Percentiles rank a stretch among this genome's conserved stretches.
These are phyloP conservation scores for Sarcophaga bullata DNA, from an alignment of 1,140 invertebrate species.

Conservation along the genomic window DNA sequence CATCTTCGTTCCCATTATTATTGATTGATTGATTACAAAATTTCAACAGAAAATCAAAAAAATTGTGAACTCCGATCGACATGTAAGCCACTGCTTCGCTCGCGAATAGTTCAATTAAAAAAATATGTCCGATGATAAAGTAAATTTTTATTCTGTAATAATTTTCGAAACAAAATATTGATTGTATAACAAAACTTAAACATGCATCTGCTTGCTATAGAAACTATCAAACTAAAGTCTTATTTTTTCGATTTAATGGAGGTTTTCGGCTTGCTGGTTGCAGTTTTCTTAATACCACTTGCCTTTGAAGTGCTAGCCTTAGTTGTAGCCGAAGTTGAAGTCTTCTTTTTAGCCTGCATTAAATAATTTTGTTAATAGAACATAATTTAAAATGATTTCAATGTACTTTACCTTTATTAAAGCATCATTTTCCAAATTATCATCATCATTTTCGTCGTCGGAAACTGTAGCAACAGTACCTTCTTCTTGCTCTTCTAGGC, in stretches of 20 bases:
- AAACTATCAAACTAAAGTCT: slow-evolving; percentile 21
- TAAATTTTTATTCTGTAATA: neutral
- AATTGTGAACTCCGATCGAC: too few relatives aligned
- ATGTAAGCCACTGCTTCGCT: too few relatives aligned
- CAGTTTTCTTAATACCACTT: slow-evolving; percentile 41
- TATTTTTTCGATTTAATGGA: slow-evolving; percentile 49
- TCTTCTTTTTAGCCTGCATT: slow-evolving; percentile 54
- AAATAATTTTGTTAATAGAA: neutral
- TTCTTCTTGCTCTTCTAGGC: slow-evolving; percentile 66
- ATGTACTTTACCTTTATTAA: slow-evolving; percentile 77
- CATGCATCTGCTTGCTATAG: neutral
- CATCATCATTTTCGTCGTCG: slow-evolving; percentile 67
- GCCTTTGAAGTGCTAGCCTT: slow-evolving; percentile 49
- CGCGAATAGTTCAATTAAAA: too few relatives aligned
- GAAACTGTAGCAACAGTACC: slow-evolving; percentile 52
- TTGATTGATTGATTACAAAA: too few relatives aligned
- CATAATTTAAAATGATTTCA: neutral
- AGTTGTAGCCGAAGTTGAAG: slow-evolving; percentile 47
- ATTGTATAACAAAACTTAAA: slow-evolving; percentile 21
- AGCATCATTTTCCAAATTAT: slow-evolving; percentile 76
- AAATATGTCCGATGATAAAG: neutral
- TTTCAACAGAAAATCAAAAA: too few relatives aligned
- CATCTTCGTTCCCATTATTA: too few relatives aligned
- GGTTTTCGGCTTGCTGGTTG: slow-evolving; percentile 49
- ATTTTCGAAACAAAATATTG: neutral